phyloP scores from a whole-genome alignment of 2,797 vertebrate genomes.

The Melanotaenia trifasciata region DNA sequence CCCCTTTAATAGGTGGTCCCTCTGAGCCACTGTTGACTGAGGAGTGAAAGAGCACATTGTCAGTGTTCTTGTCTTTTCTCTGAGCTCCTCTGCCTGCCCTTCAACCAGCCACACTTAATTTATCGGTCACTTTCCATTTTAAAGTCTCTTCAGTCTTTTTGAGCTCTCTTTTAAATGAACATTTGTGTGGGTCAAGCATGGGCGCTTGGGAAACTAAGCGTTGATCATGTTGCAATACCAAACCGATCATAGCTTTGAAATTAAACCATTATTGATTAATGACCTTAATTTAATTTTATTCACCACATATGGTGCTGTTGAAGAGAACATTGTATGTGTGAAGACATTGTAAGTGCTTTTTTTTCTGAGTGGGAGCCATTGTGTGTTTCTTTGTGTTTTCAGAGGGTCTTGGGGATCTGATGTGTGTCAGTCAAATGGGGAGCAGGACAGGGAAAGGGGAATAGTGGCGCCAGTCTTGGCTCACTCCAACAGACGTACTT shows the following conservation, averaged over 20 bases:
- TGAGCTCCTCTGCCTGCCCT: slow-evolving; percentile 18
- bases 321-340: background rate
- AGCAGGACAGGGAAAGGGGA: slow-evolving; percentile 5
- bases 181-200: slow-evolving; percentile 36
- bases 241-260: slow-evolving; percentile 19
- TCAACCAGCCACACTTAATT: slow-evolving; percentile 17
- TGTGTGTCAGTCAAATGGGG: slow-evolving; percentile 48
- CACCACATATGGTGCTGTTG: slow-evolving; percentile 7
- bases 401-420: slow-evolving; percentile 48
- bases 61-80: slow-evolving; percentile 9
- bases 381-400: slow-evolving; percentile 52
- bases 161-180: background rate
- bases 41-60: slow-evolving; percentile 39
- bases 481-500: slow-evolving; percentile 29
- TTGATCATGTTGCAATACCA: slow-evolving; percentile 23
- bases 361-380: slow-evolving; percentile 59
- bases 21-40: slow-evolving; percentile 5
- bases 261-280: slow-evolving; percentile 51
- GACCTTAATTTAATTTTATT: slow-evolving; percentile 37
- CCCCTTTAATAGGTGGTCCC: slow-evolving; percentile 24
- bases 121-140: slow-evolving; percentile 21
- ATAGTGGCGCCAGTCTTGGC: slow-evolving; percentile 45
- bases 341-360: slow-evolving; percentile 5
- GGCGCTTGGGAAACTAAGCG: slow-evolving; percentile 22
- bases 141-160: slow-evolving; percentile 17